A percentile compares a stretch with the other conserved stretches of the same genome.
These are phyloP conservation scores for Puffinus mauretanicus DNA, from an alignment of 2,113 vertebrate genomes.

Conservation along the genomic window DNA sequence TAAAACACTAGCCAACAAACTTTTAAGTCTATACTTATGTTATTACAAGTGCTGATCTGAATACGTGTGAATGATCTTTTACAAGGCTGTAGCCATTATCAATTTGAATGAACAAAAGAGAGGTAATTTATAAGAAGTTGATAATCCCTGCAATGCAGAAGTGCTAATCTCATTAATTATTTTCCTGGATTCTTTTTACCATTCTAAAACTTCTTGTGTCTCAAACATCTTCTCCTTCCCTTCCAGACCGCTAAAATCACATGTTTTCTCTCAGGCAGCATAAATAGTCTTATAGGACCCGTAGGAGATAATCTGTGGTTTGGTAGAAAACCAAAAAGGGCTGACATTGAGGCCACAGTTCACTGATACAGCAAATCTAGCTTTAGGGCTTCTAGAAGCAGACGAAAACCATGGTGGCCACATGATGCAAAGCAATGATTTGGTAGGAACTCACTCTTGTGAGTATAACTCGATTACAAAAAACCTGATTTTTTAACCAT, in stretches of 20 bases:
- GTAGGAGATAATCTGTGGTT: neutral
- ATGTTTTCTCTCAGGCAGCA: neutral
- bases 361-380: neutral
- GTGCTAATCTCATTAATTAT: neutral
- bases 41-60: neutral
- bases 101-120: neutral
- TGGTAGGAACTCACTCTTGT: neutral
- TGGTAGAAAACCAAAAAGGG: neutral
- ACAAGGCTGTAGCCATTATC: neutral
- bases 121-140: neutral
- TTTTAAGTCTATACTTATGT: neutral
- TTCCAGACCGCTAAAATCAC: neutral
- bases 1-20: neutral
- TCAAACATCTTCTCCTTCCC: neutral
- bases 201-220: neutral
- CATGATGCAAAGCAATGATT: neutral
- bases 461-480: neutral
- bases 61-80: neutral
- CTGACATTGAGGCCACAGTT: neutral
- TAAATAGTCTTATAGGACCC: neutral
- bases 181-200: neutral
- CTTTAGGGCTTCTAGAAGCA: neutral
- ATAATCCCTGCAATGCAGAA: neutral
- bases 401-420: neutral
- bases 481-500: neutral